These are phyloP conservation scores for Neotragus pygmaeus DNA, from an alignment of 2,113 vertebrate species.

Conservation along the genomic window DNA sequence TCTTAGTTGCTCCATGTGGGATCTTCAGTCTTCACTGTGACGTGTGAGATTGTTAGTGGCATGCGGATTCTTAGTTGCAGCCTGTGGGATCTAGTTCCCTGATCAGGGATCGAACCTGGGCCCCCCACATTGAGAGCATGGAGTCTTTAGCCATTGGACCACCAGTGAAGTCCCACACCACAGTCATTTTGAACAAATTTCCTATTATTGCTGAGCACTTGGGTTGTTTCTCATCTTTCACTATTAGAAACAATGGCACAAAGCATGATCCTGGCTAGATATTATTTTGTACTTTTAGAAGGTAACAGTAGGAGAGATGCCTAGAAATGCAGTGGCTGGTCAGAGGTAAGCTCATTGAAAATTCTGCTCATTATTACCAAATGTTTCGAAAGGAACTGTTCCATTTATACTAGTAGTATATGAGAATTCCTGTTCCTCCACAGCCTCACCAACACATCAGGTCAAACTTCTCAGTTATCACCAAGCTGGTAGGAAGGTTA, in stretches of 20 bases:
- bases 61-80: neutral
- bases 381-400: neutral
- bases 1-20: neutral
- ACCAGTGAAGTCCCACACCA: neutral
- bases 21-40: neutral
- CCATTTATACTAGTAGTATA: neutral
- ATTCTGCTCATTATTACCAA: neutral
- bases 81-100: neutral
- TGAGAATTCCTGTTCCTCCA: neutral
- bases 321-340: neutral
- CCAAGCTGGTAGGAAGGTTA: neutral
- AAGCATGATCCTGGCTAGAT: neutral
- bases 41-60: neutral
- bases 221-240: neutral
- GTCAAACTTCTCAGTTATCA: neutral
- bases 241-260: neutral
- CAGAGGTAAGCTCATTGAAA: neutral
- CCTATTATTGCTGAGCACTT: neutral
- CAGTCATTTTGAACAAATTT: neutral
- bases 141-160: neutral
- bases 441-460: neutral
- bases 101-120: accelerated
- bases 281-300: neutral
- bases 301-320: neutral
- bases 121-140: neutral